phyloP scores from a whole-genome alignment of 2,797 vertebrate species.

The Coccyzus lansbergi region DNA sequence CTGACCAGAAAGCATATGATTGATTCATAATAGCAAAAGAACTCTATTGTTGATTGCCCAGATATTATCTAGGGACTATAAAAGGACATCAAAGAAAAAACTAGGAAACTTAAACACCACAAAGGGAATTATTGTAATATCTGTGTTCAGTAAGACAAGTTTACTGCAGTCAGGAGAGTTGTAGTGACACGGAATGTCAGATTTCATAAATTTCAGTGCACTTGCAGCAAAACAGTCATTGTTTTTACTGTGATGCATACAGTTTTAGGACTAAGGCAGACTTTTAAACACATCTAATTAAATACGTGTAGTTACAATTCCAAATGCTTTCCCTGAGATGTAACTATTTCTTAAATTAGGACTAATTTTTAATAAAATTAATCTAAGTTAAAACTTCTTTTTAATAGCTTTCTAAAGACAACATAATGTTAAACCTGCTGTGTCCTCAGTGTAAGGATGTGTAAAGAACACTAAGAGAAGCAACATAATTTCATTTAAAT shows the following conservation, averaged over 20 bases:
- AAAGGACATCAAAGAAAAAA: background rate
- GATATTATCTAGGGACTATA: background rate
- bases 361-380: background rate
- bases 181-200: background rate
- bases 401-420: background rate
- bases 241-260: background rate
- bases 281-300: background rate
- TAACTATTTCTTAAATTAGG: background rate
- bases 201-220: background rate
- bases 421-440: background rate
- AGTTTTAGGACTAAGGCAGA: background rate
- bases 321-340: background rate
- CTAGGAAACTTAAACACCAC: background rate
- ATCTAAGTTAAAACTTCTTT: background rate
- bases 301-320: background rate
- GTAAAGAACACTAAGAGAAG: background rate
- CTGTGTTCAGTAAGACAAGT: background rate
- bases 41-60: background rate
- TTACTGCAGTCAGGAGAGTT: background rate
- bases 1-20: background rate
- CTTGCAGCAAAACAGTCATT: background rate
- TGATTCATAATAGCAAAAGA: background rate
- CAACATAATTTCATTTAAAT: background rate
- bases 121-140: background rate
- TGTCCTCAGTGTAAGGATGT: background rate